Conservation (phyloP, 2,888 invertebrate species). For the Elmis aenea region DNA sequence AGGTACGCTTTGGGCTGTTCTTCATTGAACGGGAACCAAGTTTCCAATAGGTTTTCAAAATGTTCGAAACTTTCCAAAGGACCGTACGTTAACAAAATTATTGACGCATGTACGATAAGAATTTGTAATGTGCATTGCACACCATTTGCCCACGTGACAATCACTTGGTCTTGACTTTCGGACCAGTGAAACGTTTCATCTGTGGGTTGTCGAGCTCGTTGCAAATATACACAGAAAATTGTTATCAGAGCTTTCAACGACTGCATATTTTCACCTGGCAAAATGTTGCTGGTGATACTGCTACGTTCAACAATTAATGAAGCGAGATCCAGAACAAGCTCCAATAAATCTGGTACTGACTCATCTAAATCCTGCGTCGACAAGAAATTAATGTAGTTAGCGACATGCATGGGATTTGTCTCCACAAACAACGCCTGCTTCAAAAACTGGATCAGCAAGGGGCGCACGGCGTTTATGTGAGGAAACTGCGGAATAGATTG, state of each 20-base stretch:
- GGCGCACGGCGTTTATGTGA: slow-evolving; percentile 69
- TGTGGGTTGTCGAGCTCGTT: slow-evolving; percentile 62
- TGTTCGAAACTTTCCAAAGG: slow-evolving; percentile 46
- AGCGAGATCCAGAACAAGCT: slow-evolving; percentile 74
- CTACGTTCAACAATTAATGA: slow-evolving; percentile 88
- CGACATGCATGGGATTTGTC: slow-evolving; percentile 76
- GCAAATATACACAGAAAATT: slow-evolving; percentile 71
- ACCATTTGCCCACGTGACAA: slow-evolving; percentile 72
- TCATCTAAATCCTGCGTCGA: slow-evolving; percentile 67
- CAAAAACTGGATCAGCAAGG: slow-evolving; percentile 66
- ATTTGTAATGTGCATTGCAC: slow-evolving; percentile 73
- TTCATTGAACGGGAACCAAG: slow-evolving; percentile 76
- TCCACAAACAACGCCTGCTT: slow-evolving; percentile 87
- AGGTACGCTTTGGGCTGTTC: slow-evolving; percentile 74
- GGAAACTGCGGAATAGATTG: slow-evolving; percentile 67
- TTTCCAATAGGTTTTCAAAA: slow-evolving; percentile 55
- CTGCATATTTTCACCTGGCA: slow-evolving; percentile 44
- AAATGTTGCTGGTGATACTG: slow-evolving; percentile 69
- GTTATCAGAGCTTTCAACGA: slow-evolving; percentile 67
- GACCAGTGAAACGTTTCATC: slow-evolving; percentile 59
- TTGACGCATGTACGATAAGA: slow-evolving; percentile 77
- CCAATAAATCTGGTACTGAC: slow-evolving; percentile 61
- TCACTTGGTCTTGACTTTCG: slow-evolving; percentile 69
- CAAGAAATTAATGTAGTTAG: slow-evolving; percentile 81
- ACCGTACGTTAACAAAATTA: slow-evolving; percentile 72